phyloP scores from a whole-genome alignment of 37 sponge, comb jelly and placozoan genomes.

The Sycon ciliatum region DNA sequence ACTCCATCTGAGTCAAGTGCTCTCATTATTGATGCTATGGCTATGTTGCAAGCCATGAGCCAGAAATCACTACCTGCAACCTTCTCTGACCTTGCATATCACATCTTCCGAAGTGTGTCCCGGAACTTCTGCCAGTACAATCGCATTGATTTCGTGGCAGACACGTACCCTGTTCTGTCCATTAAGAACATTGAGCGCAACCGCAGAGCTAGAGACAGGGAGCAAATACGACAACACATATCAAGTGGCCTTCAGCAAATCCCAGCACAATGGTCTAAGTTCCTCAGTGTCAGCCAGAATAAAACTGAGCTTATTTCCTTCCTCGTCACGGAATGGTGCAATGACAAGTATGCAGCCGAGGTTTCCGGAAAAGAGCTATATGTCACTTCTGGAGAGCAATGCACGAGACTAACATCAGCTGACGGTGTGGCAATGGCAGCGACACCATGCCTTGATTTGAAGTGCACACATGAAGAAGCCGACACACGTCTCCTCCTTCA shows the following conservation, averaged over 20 bases:
- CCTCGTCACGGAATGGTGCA: neutral
- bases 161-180: neutral
- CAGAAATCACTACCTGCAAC: neutral
- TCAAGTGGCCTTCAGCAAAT: neutral
- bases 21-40: neutral
- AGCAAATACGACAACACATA: neutral
- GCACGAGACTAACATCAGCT: no score
- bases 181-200: neutral
- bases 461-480: constrained; percentile 45
- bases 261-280: constrained; percentile 27
- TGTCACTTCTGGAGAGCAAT: constrained; percentile 25
- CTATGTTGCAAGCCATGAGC: neutral
- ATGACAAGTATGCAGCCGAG: no score
- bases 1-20: neutral
- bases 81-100: neutral
- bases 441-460: constrained; percentile 15
- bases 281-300: constrained; percentile 16
- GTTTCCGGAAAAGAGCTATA: constrained; percentile 24
- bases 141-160: neutral
- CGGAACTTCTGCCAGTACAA: neutral
- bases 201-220: neutral
- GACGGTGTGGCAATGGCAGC: neutral
- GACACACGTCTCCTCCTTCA: constrained; percentile 15
- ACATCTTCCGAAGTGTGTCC: neutral
- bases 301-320: constrained; percentile 16